These are phyloP conservation scores for Drosophila paramelanica DNA, from an alignment of 2,888 invertebrate genomes.

Conservation along the genomic window DNA sequence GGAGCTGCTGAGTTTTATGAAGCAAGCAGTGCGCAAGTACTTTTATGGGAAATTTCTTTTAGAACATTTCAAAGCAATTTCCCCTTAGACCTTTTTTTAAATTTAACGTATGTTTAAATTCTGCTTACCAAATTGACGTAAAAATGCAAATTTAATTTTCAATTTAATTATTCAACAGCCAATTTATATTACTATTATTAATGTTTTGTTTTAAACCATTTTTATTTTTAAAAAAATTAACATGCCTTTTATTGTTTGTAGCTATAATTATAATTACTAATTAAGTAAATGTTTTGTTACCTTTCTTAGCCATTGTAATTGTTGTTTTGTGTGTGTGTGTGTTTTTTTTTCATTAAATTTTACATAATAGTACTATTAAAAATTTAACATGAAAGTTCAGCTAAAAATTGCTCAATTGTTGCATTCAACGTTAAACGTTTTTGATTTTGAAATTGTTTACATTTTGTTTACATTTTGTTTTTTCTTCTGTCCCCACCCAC, in stretches of 20 bases:
- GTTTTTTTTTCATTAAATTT: constrained; percentile 26
- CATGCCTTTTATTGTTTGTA: constrained; percentile 69
- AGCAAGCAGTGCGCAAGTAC: constrained; percentile 28
- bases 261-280: constrained; percentile 69
- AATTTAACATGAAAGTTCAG: constrained; percentile 71
- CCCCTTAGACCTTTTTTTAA: no score
- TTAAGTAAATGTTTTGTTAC: constrained; percentile 74
- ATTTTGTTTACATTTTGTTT: constrained; percentile 13
- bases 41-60: not conserved
- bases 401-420: constrained; percentile 72
- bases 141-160: not conserved
- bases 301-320: constrained; percentile 48
- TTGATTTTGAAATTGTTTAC: constrained; percentile 41
- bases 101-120: not conserved
- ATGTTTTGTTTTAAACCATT: constrained; percentile 67
- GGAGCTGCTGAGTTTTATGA: not conserved
- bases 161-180: not conserved
- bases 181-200: no score
- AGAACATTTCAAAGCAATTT: not conserved
- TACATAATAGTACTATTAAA: constrained; percentile 63
- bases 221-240: constrained; percentile 80
- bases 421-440: constrained; percentile 68
- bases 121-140: not conserved
- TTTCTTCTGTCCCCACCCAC: constrained; percentile 30
- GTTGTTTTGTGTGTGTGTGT: not conserved